A percentile compares a stretch with the other conserved stretches of the same genome.
Conservation (phyloP, 2,888 invertebrate species). For the Pammene aurita region DNA sequence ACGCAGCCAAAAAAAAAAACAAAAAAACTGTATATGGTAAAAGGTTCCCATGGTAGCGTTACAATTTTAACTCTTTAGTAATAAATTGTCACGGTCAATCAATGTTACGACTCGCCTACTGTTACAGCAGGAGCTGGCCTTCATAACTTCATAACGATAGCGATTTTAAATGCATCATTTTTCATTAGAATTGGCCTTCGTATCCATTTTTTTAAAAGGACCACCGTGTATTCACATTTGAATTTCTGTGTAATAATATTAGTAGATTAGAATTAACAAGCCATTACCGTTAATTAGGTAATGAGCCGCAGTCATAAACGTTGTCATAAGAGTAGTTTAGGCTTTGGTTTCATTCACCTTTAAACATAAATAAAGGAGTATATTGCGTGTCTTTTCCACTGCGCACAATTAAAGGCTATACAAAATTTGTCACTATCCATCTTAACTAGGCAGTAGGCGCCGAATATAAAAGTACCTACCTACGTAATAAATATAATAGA, state of each 20-base stretch:
- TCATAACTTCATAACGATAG: conserved; percentile 61
- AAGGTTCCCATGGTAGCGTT: conserved; percentile 24
- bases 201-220: conserved; percentile 55
- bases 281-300: conserved; percentile 66
- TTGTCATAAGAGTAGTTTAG: conserved; percentile 45
- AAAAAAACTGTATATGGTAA: background rate
- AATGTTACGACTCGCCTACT: conserved; percentile 64
- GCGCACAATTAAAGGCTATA: too few relatives aligned
- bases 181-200: conserved; percentile 50
- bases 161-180: conserved; percentile 66
- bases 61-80: conserved; percentile 47
- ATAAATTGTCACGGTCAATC: conserved; percentile 72
- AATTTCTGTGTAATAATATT: conserved; percentile 51
- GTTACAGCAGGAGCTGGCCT: conserved; percentile 61
- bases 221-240: conserved; percentile 60
- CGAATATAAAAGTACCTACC: too few relatives aligned
- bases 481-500: too few relatives aligned
- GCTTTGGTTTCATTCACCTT: conserved; percentile 12
- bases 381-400: background rate
- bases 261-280: conserved; percentile 68
- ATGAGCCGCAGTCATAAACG: conserved; percentile 57
- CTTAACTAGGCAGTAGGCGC: too few relatives aligned
- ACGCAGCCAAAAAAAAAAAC: too few relatives aligned
- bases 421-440: too few relatives aligned
- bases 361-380: background rate